Conservation (phyloP, 1,140 invertebrate species). For the Lordiphosa mommai region DNA sequence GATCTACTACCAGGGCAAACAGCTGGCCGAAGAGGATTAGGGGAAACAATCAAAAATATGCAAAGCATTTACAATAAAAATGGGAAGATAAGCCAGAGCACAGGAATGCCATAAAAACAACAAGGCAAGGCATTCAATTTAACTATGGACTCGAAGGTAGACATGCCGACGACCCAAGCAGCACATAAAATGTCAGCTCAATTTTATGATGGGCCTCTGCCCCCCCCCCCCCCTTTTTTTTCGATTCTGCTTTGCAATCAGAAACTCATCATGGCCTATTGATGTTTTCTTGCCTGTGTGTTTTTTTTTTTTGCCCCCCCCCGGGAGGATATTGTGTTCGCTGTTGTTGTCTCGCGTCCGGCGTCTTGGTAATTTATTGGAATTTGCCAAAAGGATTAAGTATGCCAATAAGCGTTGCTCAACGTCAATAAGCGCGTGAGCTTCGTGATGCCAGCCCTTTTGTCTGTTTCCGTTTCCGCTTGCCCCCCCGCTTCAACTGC, state of each 20-base stretch:
- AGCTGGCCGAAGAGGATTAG: neutral
- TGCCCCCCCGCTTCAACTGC: neutral
- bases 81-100: slow-evolving; percentile 17
- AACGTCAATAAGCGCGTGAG: slow-evolving; percentile 63
- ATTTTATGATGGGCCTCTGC: slow-evolving; percentile 47
- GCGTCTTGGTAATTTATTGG: slow-evolving; percentile 66
- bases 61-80: slow-evolving; percentile 70
- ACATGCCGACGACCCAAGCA: neutral
- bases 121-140: slow-evolving; percentile 37
- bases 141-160: slow-evolving; percentile 33
- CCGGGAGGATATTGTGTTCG: slow-evolving; percentile 12
- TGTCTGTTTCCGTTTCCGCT: slow-evolving; percentile 51
- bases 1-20: slow-evolving; percentile 2
- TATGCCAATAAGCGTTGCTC: slow-evolving; percentile 75
- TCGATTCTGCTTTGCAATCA: slow-evolving; percentile 62
- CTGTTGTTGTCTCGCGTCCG: slow-evolving; percentile 17
- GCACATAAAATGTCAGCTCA: slow-evolving; percentile 56
- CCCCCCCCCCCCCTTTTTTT: neutral
- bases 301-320: slow-evolving; percentile 8
- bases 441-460: slow-evolving; percentile 38
- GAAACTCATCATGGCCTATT: slow-evolving; percentile 77
- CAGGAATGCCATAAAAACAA: slow-evolving; percentile 35
- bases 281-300: slow-evolving; percentile 53
- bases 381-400: slow-evolving; percentile 76
- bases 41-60: slow-evolving; percentile 61